A percentile compares a stretch with the other conserved stretches of the same genome.
Conservation (phyloP, 2,113 vertebrate species). For the Tragelaphus buxtoni region DNA sequence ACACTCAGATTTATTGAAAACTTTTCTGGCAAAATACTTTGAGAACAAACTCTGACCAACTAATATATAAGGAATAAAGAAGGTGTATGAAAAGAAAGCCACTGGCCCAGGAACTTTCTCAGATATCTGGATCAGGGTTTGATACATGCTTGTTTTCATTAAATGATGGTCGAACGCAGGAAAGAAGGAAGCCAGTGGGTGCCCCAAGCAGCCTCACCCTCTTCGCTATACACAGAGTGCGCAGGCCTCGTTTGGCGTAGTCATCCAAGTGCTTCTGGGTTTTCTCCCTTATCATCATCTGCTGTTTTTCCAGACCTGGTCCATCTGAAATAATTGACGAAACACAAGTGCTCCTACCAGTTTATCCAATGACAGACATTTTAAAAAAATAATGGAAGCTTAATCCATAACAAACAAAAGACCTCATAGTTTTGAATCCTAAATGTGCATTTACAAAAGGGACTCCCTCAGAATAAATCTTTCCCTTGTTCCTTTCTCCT, state of each 20-base stretch:
- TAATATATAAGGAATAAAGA: not conserved
- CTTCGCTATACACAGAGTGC: constrained; percentile 94
- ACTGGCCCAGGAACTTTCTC: not conserved
- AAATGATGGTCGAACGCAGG: not conserved
- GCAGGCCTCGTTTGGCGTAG: constrained; percentile 91
- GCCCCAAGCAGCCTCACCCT: constrained; percentile 80
- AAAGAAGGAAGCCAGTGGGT: rapidly evolving
- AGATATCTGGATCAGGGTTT: not conserved
- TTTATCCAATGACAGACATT: not conserved
- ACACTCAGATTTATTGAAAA: not conserved
- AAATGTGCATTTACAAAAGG: not conserved
- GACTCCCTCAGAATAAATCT: not conserved
- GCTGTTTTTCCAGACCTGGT: constrained; percentile 59
- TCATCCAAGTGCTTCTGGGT: constrained; percentile 91
- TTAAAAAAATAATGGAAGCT: not conserved
- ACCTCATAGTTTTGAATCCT: not conserved
- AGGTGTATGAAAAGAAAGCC: not conserved
- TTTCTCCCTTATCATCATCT: constrained; percentile 77
- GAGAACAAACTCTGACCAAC: not conserved
- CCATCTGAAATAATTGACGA: constrained; percentile 54
- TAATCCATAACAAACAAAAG: not conserved
- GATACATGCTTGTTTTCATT: not conserved
- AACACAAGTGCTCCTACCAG: not conserved
- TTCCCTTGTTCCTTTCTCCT: not conserved
- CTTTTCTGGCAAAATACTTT: not conserved